A percentile compares a stretch with the other conserved stretches of the same genome.
Conservation (phyloP, 1,140 invertebrate genomes). For the Medauroidea extradentata region DNA sequence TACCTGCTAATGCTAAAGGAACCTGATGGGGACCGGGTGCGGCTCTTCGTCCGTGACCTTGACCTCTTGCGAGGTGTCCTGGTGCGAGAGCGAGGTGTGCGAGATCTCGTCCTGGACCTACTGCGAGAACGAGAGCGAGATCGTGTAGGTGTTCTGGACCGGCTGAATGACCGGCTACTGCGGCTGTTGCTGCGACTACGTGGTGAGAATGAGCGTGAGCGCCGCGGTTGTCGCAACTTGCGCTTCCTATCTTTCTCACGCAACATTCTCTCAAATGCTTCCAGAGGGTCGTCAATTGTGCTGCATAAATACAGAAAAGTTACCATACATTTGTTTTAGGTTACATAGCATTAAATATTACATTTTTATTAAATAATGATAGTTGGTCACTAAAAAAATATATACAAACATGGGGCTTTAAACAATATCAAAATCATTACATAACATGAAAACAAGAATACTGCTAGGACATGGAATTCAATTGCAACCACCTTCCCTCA, state of each 20-base stretch:
- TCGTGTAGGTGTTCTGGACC: neutral
- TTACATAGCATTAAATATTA: too few species aligned
- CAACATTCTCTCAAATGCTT: slow-evolving; percentile 79
- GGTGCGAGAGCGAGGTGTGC: neutral
- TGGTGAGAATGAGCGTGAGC: slow-evolving; percentile 14
- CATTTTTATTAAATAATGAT: too few species aligned
- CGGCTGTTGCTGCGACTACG: neutral
- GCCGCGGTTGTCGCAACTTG: slow-evolving; percentile 52
- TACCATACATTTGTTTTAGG: too few species aligned
- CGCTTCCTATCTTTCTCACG: slow-evolving; percentile 72
- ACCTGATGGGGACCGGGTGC: slow-evolving; percentile 1
- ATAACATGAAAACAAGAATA: too few species aligned
- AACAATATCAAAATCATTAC: neutral
- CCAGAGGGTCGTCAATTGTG: slow-evolving; percentile 74
- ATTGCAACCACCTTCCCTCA: too few species aligned
- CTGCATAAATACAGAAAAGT: slow-evolving; percentile 41
- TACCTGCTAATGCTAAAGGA: slow-evolving; percentile 15
- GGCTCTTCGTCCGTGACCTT: neutral
- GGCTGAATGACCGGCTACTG: slow-evolving; percentile 1
- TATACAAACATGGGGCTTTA: too few species aligned
- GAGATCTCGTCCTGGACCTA: neutral
- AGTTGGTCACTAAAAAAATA: too few species aligned
- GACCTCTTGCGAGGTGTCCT: slow-evolving; percentile 4
- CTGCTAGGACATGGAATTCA: too few species aligned
- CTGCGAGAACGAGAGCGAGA: neutral